phyloP scores from a whole-genome alignment of 2,888 invertebrate genomes.

The Galeruca laticollis region DNA sequence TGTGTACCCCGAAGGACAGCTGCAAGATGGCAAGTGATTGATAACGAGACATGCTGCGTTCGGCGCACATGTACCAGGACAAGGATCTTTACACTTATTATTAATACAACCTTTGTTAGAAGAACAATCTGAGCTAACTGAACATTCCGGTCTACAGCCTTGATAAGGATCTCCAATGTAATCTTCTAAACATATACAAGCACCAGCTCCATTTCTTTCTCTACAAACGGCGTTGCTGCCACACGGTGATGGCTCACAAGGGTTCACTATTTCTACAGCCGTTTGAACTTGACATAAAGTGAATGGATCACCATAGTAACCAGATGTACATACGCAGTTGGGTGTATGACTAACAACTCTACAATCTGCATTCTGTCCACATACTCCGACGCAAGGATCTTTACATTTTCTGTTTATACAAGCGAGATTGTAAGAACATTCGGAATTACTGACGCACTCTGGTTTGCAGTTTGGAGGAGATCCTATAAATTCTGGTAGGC shows the following conservation, averaged over 20 bases:
- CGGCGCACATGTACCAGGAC: constrained; percentile 78
- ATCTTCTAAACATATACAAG: constrained; percentile 75
- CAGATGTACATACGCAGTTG: constrained; percentile 70
- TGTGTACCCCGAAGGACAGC: constrained; percentile 73
- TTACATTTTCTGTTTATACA: constrained; percentile 81
- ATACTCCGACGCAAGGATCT: constrained; percentile 74
- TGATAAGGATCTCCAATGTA: constrained; percentile 79
- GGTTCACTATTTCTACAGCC: constrained; percentile 67
- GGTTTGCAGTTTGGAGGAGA: constrained; percentile 86
- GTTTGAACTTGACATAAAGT: constrained; percentile 65
- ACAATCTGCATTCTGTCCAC: constrained; percentile 71
- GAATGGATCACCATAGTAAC: constrained; percentile 72
- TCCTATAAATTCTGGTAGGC: constrained; percentile 78
- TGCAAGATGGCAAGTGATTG: constrained; percentile 81
- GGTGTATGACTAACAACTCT: constrained; percentile 71
- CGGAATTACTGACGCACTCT: constrained; percentile 82
- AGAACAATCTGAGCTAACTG: constrained; percentile 79
- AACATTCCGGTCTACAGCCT: constrained; percentile 81
- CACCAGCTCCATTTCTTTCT: constrained; percentile 73
- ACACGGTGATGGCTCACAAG: constrained; percentile 77
- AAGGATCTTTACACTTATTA: constrained; percentile 80
- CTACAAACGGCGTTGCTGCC: constrained; percentile 75
- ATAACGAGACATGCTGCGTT: constrained; percentile 82
- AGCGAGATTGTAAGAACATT: constrained; percentile 76
- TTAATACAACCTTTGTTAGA: constrained; percentile 78